These are phyloP conservation scores for Haplochromis vanheusdeni DNA, from an alignment of 2,113 vertebrate species.

Conservation along the genomic window DNA sequence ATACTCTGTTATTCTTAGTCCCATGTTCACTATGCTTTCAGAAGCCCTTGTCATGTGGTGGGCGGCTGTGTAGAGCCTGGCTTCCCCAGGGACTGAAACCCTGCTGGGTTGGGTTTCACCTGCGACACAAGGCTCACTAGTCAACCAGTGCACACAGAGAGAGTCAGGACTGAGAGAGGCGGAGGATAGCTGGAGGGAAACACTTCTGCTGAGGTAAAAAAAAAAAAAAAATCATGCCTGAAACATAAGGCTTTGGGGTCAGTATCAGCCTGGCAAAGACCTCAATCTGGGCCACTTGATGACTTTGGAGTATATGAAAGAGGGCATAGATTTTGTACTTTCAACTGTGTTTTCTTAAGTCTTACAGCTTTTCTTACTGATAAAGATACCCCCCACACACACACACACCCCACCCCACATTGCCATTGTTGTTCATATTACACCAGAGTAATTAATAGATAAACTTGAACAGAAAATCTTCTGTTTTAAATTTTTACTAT, in stretches of 20 bases:
- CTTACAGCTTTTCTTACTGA: neutral
- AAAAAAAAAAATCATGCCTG: neutral
- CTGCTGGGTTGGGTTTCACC: constrained; percentile 55
- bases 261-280: neutral
- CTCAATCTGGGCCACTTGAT: neutral
- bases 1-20: neutral
- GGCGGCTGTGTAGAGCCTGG: neutral
- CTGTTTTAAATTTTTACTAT: neutral
- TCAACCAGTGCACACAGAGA: neutral
- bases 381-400: neutral
- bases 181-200: neutral
- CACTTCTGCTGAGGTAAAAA: neutral
- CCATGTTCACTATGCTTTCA: neutral
- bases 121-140: constrained; percentile 22
- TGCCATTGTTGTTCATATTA: neutral
- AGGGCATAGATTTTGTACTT: neutral
- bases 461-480: neutral
- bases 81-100: constrained; percentile 34
- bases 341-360: neutral
- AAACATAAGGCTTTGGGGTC: neutral
- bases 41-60: neutral
- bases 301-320: neutral
- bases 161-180: neutral
- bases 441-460: neutral
- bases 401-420: neutral